Conservation (phyloP, 30 jellyfish, hydroid and myxozoan genomes). For the Turritopsis rubra region DNA sequence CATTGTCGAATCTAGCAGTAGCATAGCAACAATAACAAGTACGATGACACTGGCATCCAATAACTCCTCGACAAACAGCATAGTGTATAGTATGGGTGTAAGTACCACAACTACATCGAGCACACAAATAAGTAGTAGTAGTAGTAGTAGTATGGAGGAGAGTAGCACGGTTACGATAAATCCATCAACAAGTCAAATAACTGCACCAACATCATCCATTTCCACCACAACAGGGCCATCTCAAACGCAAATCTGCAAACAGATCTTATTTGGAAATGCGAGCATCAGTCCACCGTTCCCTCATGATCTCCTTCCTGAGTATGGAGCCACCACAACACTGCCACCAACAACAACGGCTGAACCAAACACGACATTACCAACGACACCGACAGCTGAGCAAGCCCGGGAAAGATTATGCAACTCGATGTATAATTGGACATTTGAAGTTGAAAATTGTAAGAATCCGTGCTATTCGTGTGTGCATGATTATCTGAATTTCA, state of each 20-base stretch:
- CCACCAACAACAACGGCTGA: background rate
- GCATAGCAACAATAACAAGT: background rate
- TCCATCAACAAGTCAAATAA: background rate
- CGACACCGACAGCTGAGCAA: slow-evolving; percentile 17
- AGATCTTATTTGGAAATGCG: background rate
- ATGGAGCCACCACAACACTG: background rate
- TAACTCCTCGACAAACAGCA: background rate
- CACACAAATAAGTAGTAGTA: background rate
- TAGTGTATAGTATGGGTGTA: background rate
- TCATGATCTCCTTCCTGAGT: background rate
- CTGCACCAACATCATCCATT: background rate
- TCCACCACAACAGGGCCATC: background rate
- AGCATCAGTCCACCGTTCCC: background rate
- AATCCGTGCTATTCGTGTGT: slow-evolving; percentile 15
- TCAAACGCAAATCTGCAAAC: background rate
- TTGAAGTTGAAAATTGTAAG: background rate
- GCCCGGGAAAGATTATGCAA: slow-evolving; percentile 11
- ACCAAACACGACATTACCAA: background rate
- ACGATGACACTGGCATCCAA: background rate
- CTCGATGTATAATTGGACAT: background rate
- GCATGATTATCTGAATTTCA: slow-evolving; percentile 29
- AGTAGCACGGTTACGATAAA: background rate
- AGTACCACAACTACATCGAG: background rate
- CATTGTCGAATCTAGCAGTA: background rate
- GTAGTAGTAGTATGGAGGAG: background rate